A percentile compares a stretch with the other conserved stretches of the same genome.
phyloP scores from a whole-genome alignment of 2,888 invertebrate species.

The Trimorus sp. region DNA sequence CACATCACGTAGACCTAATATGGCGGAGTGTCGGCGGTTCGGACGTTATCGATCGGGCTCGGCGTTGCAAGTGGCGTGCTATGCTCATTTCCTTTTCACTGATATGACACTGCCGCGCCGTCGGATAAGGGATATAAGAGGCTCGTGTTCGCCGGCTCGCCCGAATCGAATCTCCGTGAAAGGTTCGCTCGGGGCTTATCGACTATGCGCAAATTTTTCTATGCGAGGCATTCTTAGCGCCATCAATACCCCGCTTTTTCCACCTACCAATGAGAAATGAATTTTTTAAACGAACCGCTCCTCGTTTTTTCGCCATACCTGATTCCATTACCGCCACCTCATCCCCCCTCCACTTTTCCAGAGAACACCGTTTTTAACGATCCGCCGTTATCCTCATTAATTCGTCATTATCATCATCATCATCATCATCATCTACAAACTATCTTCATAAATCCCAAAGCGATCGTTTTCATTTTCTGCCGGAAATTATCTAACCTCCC shows the following conservation, averaged over 20 bases:
- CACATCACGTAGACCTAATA: conserved; percentile 58
- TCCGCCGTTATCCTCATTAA: too few species aligned
- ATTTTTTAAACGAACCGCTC: conserved; percentile 29
- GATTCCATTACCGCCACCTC: background rate
- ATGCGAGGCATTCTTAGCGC: conserved; percentile 43
- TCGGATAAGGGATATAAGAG: conserved; percentile 58
- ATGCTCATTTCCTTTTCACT: conserved; percentile 61
- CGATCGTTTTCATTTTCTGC: too few species aligned
- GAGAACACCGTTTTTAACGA: too few species aligned
- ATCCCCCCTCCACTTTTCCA: too few species aligned
- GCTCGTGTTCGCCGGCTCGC: conserved; percentile 29
- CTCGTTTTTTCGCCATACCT: background rate
- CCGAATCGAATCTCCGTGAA: conserved; percentile 51
- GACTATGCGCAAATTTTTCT: conserved; percentile 43
- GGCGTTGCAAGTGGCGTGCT: conserved; percentile 55
- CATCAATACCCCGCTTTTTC: conserved; percentile 19
- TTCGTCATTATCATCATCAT: too few species aligned
- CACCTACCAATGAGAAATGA: conserved; percentile 28
- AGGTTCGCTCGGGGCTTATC: conserved; percentile 45
- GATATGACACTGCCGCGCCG: conserved; percentile 58
- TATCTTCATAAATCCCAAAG: too few species aligned
- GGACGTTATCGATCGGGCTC: conserved; percentile 60
- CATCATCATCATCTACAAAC: too few species aligned
- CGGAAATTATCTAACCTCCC: too few species aligned
- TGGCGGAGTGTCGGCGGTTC: conserved; percentile 43